These are phyloP conservation scores for Mormyrus iriodes DNA, from an alignment of 2,113 vertebrate genomes.

Conservation along the genomic window DNA sequence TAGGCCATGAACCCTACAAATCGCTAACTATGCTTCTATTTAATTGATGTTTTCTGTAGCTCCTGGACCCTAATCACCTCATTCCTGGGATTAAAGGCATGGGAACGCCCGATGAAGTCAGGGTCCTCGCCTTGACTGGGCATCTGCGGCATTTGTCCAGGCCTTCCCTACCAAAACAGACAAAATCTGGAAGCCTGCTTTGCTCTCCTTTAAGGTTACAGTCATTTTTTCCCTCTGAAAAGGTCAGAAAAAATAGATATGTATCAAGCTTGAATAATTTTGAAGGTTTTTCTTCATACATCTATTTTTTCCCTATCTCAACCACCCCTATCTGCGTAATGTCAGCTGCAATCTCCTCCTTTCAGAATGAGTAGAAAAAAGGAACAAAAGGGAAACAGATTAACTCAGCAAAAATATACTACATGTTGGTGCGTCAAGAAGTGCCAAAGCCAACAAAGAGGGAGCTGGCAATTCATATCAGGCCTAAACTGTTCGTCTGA, in stretches of 20 bases:
- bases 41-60: conserved; percentile 61
- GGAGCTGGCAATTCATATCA: conserved; percentile 11
- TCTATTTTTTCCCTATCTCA: background rate
- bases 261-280: conserved; percentile 31
- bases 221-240: conserved; percentile 12
- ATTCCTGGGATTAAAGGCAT: conserved; percentile 57
- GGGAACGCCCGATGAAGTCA: conserved; percentile 49
- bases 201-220: conserved; percentile 27
- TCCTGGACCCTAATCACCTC: conserved; percentile 60
- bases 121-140: conserved; percentile 50
- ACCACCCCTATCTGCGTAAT: conserved; percentile 17
- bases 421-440: background rate
- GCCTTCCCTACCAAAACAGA: background rate
- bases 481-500: background rate
- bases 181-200: conserved; percentile 8
- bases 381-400: conserved; percentile 20
- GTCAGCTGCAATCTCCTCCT: conserved; percentile 20
- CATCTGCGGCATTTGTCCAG: conserved; percentile 17
- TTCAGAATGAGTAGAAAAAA: conserved; percentile 14
- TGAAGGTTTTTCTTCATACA: conserved; percentile 16
- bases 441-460: background rate
- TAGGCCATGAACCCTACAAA: conserved; percentile 49
- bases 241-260: conserved; percentile 25
- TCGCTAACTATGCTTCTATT: conserved; percentile 44
- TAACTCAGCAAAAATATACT: conserved; percentile 17